Base-by-base conservation (phyloP, 2,888 invertebrate species). In the Nudaria mundana region DNA sequence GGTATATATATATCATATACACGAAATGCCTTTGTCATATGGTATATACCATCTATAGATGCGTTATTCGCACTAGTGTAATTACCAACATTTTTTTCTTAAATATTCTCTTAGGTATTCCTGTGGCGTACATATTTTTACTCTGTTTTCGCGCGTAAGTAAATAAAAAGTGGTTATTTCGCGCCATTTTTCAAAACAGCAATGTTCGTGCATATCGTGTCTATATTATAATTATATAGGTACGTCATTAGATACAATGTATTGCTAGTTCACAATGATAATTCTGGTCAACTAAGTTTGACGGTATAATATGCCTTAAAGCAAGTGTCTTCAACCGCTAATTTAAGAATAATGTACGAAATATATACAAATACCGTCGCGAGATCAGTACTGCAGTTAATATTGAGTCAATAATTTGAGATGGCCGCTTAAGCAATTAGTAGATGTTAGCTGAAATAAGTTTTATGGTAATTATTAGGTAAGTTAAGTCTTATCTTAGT, bases 311-410 rank as follows among this genome's bases (percentile, higher is more conserved):
- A 52, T 61, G 68, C 67, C 68, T 68, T 67, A 67, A 43, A 56
- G 62, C 57, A 59, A 66, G 68, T 68, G 64, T 65, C 63, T 67
- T 58, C 52, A 49, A 48, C 62, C 52, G 52, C 52, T 40, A 52
- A 47, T 48, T 57, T 56, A 55, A 64, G 51, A 54, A 26, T 57
- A 48, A 52, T 53, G 49, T 49, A 45, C 44, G 36, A 44, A 31
- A 40, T 49, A 42, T n/a, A 5, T 50, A 46, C 46, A 44, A 48
- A 25, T 41, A 7, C 37, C 12, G 12, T 24, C 25, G 37, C 13
- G 50, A 48, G 39, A 33, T 45, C 48, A 48, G 57, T 57, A 31
- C 51, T 31, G 40, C 15, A 22, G 43, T 29, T 35, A 35, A 15
- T 22, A 29, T 34, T 30, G 8, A 43, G 44, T 46, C 56, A 30